Evolutionary conservation across 2,888 invertebrate species (phyloP).

Genomic region (Oscheius onirici): DNA sequence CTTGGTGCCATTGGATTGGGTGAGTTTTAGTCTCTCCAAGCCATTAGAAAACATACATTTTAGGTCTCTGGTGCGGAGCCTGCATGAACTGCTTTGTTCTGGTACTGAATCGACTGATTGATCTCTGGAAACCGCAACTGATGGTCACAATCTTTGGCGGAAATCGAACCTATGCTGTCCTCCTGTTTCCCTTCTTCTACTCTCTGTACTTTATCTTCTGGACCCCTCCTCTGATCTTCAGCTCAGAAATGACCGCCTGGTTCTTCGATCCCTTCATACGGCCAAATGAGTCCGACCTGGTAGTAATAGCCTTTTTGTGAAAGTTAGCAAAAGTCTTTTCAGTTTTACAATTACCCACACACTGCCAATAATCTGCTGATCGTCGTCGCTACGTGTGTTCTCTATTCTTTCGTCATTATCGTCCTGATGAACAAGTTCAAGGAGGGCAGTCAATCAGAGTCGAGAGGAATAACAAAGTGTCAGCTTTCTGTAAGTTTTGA

Average conservation of each 20-base stretch:
- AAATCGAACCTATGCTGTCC: neutral
- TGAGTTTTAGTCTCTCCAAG: neutral
- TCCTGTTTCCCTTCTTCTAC: constrained; percentile 5
- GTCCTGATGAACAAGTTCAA: constrained; percentile 36
- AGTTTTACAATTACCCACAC: constrained; percentile 41
- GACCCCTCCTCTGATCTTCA: constrained; percentile 53
- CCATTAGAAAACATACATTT: neutral
- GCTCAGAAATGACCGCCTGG: constrained; percentile 50
- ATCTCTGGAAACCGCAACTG: constrained; percentile 17
- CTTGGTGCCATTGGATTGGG: constrained; percentile 4
- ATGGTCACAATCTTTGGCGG: constrained; percentile 9
- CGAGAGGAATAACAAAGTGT: too few species aligned
- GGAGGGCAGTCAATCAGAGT: too few species aligned
- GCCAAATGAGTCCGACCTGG: too few species aligned
- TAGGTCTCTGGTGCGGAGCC: constrained; percentile 26
- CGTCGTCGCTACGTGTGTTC: constrained; percentile 47
- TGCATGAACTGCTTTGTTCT: constrained; percentile 11
- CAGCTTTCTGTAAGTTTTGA: too few species aligned
- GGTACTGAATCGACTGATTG: constrained; percentile 13
- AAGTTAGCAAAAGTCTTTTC: constrained; percentile 3
- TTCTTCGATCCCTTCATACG: constrained; percentile 49
- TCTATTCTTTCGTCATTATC: constrained; percentile 24
- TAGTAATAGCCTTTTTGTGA: too few species aligned
- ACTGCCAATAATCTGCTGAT: constrained; percentile 50
- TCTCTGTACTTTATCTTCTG: constrained; percentile 23